Percentiles rank a stretch among this genome's conserved stretches.
Evolutionary conservation across 2,888 invertebrate genomes (phyloP).

Genomic region (Napeogenes inachia): DNA sequence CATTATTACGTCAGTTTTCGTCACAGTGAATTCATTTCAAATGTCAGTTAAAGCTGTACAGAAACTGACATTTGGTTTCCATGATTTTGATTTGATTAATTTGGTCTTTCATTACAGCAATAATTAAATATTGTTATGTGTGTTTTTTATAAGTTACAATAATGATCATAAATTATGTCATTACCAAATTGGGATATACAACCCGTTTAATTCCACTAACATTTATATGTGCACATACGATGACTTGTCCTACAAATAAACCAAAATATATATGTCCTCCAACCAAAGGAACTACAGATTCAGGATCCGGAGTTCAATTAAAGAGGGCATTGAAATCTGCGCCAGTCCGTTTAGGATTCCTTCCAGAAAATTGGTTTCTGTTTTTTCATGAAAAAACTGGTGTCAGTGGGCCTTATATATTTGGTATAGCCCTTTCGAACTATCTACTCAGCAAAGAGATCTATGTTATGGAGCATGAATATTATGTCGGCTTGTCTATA

Average conservation of each 20-base stretch:
- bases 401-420: conserved; percentile 91
- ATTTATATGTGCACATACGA: conserved; percentile 23
- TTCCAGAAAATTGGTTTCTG: conserved; percentile 80
- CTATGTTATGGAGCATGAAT: conserved; percentile 95
- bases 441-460: conserved; percentile 95
- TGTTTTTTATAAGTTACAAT: not conserved
- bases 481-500: conserved; percentile 85
- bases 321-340: conserved; percentile 45
- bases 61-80: not conserved
- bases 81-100: not conserved
- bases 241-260: conserved; percentile 26
- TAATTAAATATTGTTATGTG: not conserved
- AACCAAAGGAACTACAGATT: not conserved
- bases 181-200: conserved; percentile 14
- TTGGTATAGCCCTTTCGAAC: conserved; percentile 85
- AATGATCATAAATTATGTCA: conserved; percentile 12
- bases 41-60: no score
- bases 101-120: not conserved
- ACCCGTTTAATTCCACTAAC: conserved; percentile 9
- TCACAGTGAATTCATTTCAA: no score
- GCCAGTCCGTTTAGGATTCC: conserved; percentile 77
- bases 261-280: not conserved
- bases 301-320: conserved; percentile 23
- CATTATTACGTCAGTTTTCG: no score
- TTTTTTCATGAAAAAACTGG: conserved; percentile 94